phyloP scores from a whole-genome alignment of 2,113 vertebrate genomes.

The Hemiscyllium ocellatum region DNA sequence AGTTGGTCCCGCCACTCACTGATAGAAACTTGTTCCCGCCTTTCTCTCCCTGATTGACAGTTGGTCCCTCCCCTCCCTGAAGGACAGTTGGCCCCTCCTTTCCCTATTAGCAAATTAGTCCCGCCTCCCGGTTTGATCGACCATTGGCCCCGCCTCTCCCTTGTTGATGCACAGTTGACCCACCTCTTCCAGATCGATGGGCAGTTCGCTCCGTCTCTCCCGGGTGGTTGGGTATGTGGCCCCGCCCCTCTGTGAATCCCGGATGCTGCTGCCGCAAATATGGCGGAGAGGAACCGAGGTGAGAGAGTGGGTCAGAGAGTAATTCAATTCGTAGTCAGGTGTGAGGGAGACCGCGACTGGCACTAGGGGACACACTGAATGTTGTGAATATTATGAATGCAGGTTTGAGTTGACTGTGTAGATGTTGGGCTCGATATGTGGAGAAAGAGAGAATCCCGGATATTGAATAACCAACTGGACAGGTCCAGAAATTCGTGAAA shows the following conservation, averaged over 20 bases:
- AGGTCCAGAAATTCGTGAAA: not conserved
- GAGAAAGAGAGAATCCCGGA: not conserved
- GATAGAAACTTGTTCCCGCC: no score
- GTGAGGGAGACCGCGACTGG: not conserved
- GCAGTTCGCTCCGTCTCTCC: not conserved
- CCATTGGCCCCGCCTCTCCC: not conserved
- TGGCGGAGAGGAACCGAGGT: conserved; percentile 46
- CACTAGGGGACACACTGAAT: not conserved
- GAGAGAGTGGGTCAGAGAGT: not conserved
- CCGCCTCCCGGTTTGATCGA: not conserved
- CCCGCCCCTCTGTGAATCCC: not conserved
- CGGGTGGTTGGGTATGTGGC: no score
- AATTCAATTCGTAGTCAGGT: no score
- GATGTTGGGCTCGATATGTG: not conserved
- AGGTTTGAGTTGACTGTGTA: not conserved
- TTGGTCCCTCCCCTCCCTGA: no score
- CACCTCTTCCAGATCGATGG: not conserved
- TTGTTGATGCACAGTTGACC: not conserved
- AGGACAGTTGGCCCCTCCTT: no score
- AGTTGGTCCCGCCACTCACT: no score
- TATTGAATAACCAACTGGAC: not conserved
- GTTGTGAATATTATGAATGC: not conserved
- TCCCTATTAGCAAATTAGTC: no score
- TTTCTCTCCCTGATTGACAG: no score
- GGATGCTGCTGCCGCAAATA: not conserved